Conservation (phyloP, 2,113 vertebrate species). For the Pituophis catenifer region DNA sequence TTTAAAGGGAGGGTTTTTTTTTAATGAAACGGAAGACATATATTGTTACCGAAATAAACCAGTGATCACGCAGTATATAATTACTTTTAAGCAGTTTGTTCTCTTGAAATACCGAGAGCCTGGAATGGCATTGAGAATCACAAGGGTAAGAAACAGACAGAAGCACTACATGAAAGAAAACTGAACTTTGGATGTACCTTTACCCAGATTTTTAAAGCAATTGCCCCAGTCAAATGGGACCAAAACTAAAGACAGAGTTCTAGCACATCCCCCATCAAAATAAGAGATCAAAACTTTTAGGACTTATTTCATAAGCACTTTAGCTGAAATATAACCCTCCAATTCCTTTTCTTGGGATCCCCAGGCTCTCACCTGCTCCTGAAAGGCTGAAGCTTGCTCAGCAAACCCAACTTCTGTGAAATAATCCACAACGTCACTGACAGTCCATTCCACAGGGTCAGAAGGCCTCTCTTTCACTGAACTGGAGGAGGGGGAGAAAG, state of each 20-base stretch:
- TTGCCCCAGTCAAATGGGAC: neutral
- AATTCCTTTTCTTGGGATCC: neutral
- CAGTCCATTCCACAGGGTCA: constrained; percentile 81
- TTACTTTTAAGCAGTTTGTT: neutral
- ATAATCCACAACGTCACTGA: constrained; percentile 84
- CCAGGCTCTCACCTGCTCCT: constrained; percentile 74
- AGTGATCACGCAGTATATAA: too few species aligned
- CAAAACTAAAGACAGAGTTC: neutral
- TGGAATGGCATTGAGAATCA: neutral
- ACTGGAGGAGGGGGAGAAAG: constrained; percentile 44
- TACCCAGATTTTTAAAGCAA: neutral
- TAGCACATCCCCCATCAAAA: neutral
- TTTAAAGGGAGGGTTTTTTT: neutral
- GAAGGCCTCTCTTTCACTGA: constrained; percentile 69
- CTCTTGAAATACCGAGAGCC: neutral
- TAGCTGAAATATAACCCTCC: neutral
- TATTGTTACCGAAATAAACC: neutral
- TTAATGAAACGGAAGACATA: too few species aligned
- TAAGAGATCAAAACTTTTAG: neutral
- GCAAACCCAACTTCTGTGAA: constrained; percentile 83
- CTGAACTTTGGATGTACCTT: neutral
- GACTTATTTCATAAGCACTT: too few species aligned
- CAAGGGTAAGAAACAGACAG: neutral
- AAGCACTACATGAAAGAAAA: neutral
- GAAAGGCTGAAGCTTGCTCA: constrained; percentile 84